Percentiles rank a stretch among this genome's conserved stretches.
phyloP scores from a whole-genome alignment of 2,113 vertebrate species.

The Madoqua kirkii region DNA sequence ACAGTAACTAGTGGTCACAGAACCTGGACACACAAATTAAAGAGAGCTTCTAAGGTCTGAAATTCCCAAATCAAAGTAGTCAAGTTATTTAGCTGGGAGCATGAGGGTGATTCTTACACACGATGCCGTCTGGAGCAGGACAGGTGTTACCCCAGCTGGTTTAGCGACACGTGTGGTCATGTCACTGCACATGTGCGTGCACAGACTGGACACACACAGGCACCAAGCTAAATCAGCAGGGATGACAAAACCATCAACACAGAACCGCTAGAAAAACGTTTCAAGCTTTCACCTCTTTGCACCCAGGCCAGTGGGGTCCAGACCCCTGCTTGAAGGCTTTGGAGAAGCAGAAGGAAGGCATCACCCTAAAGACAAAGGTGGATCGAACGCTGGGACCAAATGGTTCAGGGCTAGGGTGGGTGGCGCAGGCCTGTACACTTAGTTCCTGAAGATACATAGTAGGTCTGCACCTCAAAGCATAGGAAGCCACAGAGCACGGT shows the following conservation, averaged over 20 bases:
- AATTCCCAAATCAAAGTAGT: slow-evolving; percentile 53
- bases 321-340: not conserved
- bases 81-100: slow-evolving; percentile 44
- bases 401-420: not conserved
- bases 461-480: not conserved
- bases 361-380: not conserved
- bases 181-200: accelerated
- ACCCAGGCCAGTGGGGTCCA: not conserved
- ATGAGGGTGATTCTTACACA: slow-evolving; percentile 19
- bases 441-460: not conserved
- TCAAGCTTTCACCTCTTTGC: not conserved
- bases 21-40: slow-evolving; percentile 45
- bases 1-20: slow-evolving; percentile 73
- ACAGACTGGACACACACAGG: slow-evolving; percentile 16
- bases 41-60: not conserved
- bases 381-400: not conserved
- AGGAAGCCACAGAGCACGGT: not conserved
- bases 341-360: not conserved
- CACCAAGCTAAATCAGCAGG: slow-evolving; percentile 50
- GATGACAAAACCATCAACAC: not conserved
- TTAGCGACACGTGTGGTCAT: not conserved
- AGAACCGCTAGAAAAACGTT: not conserved
- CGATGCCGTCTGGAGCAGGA: not conserved
- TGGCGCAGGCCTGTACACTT: not conserved
- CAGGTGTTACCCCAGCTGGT: not conserved